Evolutionary conservation across 2,113 vertebrate genomes (phyloP), one percentile per base, ranked within the genome.

Genomic region (Corydoras sp.): DNA sequence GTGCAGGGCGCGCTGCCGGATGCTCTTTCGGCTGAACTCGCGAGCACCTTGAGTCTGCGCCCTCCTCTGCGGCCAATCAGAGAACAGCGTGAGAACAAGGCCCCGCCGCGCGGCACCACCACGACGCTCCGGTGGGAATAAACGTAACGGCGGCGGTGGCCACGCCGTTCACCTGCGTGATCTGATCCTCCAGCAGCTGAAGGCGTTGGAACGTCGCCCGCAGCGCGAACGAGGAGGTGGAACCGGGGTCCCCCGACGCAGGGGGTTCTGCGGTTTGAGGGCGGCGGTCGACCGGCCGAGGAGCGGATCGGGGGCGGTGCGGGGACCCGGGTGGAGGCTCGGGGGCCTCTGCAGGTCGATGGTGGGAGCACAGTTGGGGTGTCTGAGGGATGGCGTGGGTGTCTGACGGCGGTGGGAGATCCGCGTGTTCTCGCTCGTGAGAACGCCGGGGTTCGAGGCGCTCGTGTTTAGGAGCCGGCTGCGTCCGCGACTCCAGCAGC

Each of bases 1-100:
- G 73, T 94, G 92, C 74, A 84, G 88, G 0, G 94, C 96, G 68
- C 94, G 90, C 75, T 97, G 94, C 78, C 92, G 95, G 83, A 98
- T 93, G 74, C 91, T 96, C 88, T 89, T 93, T 86, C 85, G 89
- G 83, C 90, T 89, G 83, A 95, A 96, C 30, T 93, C 92, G 83
- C 89, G 90, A 81, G 91, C 81, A 13, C 92, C 87, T 83, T 87
- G 62, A 65, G 76, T 86, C 84, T 91, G 88, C 60, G 83, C 84
- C 85, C 89, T 92, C 79, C 84, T 93, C 95, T 96, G 90, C 63
- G 35, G n/a, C 24, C 31, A 79, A 53, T 53, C 54, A 49, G 3
- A 48, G 80, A 66, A 69, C 76, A 73, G 58, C 35, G 35, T 43
- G 4, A 43, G 35, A 43, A 31, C 77, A 76, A 87, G 14, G 29